Evolutionary conservation across 2,888 invertebrate genomes (phyloP), one percentile per base, ranked within the genome.

Genomic region (Dicycla oo): DNA sequence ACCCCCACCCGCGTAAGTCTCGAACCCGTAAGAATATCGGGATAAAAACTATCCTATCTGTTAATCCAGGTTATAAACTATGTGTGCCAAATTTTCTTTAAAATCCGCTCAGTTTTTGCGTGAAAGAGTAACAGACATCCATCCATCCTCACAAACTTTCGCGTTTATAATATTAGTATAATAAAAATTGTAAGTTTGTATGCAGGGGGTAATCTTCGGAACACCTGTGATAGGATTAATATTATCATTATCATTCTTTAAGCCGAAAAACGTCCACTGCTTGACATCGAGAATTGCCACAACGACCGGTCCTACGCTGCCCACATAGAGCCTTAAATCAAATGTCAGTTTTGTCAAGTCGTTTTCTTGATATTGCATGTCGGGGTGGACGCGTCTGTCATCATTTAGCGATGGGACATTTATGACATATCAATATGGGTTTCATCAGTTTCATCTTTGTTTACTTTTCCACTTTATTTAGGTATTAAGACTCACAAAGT

Each of bases 301-400:
- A 58, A 20, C 51, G 23, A 47, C 38, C 0, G 40, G 43, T 43
- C 20, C 43, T 60, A 13, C 7, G 11, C 78, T 47, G n/a, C 73
- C 70, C 58, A 77, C 73, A 60, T 53, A 53, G 51, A 51, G 34
- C 3, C 38, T 66, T 75, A 5, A 75, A 53, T 30, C 20, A 47
- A 69, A 69, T 61, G 69, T 56, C 78, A 77, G 30, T 49, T 69
- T 51, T 49, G 26, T 51, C n/a, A 3, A 43, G 3, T 30, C 3
- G 30, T 54, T 49, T 18, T n/a, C 34, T 56, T 56, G 13, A 34
- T 47, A 20, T 40, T 26, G 38, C 57, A 40, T 72, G 57, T 72
- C 53, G 10, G 51, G 51, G 57, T 78, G 61, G 51, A 71, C 56
- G 30, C 38, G n/a, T 47, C 51, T 72, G 57, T 72, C 79, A 78